These are phyloP conservation scores for Pyrrhia umbra DNA, from an alignment of 2,888 invertebrate genomes.

Conservation along the genomic window DNA sequence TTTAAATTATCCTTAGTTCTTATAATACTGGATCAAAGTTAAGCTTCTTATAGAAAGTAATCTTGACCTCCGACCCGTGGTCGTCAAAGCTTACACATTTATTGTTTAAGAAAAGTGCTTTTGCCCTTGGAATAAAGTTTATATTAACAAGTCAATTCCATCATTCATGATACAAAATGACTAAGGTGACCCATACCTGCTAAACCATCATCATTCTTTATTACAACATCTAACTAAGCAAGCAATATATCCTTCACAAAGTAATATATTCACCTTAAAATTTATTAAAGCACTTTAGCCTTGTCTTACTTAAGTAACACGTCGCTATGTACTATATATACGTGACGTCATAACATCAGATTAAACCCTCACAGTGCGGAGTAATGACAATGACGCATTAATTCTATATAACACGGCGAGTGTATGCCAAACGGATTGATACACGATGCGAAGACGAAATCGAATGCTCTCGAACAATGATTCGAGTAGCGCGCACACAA, in stretches of 20 bases:
- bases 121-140: too few species aligned
- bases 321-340: conserved; percentile 9
- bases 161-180: too few species aligned
- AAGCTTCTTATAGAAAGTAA: too few species aligned
- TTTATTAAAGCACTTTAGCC: conserved; percentile 8
- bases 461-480: conserved; percentile 53
- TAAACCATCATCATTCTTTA: not conserved
- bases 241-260: not conserved
- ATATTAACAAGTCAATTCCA: too few species aligned
- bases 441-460: conserved; percentile 61
- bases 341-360: conserved; percentile 30
- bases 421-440: conserved; percentile 66
- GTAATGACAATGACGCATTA: conserved; percentile 41
- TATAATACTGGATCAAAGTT: too few species aligned
- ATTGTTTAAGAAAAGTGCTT: too few species aligned
- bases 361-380: conserved; percentile 20
- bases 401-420: conserved; percentile 36
- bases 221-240: not conserved
- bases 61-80: too few species aligned
- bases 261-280: conserved; percentile 13
- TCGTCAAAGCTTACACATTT: too few species aligned
- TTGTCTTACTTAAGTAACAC: conserved; percentile 15
- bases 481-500: conserved; percentile 69
- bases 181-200: too few species aligned
- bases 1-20: too few species aligned